Percentiles rank a stretch among this genome's conserved stretches.
Evolutionary conservation across 64 coral and sea anemone species (phyloP).

Genomic region (Trachythela sp.): DNA sequence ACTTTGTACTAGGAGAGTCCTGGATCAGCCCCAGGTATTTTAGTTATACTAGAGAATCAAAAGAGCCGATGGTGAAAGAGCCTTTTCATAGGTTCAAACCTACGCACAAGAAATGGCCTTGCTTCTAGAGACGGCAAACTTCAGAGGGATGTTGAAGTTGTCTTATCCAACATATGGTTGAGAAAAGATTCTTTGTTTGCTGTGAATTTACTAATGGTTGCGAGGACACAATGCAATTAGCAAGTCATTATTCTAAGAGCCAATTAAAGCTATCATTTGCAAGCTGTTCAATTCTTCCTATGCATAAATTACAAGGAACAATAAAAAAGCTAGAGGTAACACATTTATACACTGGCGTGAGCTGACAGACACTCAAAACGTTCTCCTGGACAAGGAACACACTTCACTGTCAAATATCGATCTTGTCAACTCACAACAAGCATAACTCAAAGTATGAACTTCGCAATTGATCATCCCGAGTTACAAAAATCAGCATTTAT

Average conservation of each 20-base stretch:
- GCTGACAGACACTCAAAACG: neutral
- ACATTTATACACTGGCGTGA: neutral
- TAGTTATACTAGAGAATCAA: neutral
- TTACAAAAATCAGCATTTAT: conserved; percentile 91
- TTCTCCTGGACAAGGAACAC: neutral
- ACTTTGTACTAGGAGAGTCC: neutral
- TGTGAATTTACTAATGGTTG: conserved; percentile 88
- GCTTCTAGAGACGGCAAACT: neutral
- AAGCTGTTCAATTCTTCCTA: conserved; percentile 9
- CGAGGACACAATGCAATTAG: conserved; percentile 99
- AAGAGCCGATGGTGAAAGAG: neutral
- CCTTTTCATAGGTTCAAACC: neutral
- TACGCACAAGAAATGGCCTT: neutral
- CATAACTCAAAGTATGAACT: neutral
- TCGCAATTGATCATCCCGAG: conserved; percentile 18
- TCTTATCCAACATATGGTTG: neutral
- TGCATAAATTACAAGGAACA: conserved; percentile 25
- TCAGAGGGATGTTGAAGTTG: neutral
- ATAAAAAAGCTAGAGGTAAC: conserved; percentile 17
- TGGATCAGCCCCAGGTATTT: neutral
- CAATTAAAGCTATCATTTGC: conserved; percentile 76
- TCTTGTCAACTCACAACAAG: neutral
- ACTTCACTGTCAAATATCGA: neutral
- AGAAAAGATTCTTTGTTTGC: conserved; percentile 69
- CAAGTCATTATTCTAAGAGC: conserved; percentile 92